phyloP scores from a whole-genome alignment of 2,888 invertebrate genomes.

The Phrixothrix hirtus region DNA sequence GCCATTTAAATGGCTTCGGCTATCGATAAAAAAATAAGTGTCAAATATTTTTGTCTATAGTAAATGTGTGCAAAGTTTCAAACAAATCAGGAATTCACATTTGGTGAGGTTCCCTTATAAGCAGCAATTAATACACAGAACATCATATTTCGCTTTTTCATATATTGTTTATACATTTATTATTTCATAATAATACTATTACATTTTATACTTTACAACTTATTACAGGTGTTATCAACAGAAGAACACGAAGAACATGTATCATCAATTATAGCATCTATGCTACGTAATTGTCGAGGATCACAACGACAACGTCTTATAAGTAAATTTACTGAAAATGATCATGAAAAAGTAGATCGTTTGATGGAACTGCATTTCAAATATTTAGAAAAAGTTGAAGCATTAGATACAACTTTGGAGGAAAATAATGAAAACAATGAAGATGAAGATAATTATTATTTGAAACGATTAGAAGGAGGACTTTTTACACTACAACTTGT shows the following conservation, averaged over 20 bases:
- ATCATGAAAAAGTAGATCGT: slow-evolving; percentile 97
- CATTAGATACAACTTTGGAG: slow-evolving; percentile 78
- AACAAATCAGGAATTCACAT: no score
- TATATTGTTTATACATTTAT: no score
- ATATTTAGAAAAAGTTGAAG: slow-evolving; percentile 90
- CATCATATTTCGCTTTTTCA: no score
- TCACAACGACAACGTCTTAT: slow-evolving; percentile 87
- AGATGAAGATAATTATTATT: slow-evolving; percentile 81
- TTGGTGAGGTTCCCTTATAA: no score
- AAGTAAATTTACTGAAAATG: slow-evolving; percentile 96
- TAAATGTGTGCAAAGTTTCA: no score
- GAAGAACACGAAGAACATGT: slow-evolving; percentile 97
- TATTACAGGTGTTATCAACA: slow-evolving; percentile 75
- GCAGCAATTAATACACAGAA: no score
- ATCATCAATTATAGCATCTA: slow-evolving; percentile 88
- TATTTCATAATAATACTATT: no score
- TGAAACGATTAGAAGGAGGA: slow-evolving; percentile 88
- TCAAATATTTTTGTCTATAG: no score
- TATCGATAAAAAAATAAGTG: no score
- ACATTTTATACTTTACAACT: no score
- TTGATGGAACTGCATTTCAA: slow-evolving; percentile 96
- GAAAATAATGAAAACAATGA: slow-evolving; percentile 51
- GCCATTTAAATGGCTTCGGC: no score
- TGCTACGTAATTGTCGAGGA: slow-evolving; percentile 90
- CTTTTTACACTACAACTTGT: slow-evolving; percentile 95